These are phyloP conservation scores for Rhinogobio ventralis DNA, from an alignment of 2,797 vertebrate genomes.

Conservation along the genomic window DNA sequence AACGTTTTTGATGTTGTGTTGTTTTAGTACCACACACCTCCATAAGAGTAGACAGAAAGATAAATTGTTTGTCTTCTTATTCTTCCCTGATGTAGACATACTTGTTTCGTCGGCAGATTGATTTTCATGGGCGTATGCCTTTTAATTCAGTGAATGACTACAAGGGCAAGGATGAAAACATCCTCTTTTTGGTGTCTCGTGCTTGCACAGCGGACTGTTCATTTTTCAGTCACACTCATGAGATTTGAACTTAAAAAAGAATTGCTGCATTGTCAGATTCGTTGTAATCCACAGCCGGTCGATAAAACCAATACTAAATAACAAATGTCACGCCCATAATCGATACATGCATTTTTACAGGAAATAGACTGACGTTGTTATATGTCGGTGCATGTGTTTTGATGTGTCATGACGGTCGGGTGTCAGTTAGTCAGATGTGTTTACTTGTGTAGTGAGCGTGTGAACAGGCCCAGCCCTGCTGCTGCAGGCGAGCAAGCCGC, in stretches of 20 bases:
- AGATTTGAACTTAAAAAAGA: background rate
- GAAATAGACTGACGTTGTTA: background rate
- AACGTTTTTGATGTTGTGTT: background rate
- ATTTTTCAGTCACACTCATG: background rate
- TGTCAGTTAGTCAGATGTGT: conserved; percentile 18
- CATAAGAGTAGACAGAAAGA: background rate
- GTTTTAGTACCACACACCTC: background rate
- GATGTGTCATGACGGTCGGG: background rate
- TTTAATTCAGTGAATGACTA: conserved; percentile 73
- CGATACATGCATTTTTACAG: background rate
- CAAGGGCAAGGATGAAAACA: conserved; percentile 70
- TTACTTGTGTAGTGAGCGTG: conserved; percentile 23
- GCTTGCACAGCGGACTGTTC: background rate
- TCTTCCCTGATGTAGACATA: conserved; percentile 43
- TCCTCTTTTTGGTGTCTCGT: background rate
- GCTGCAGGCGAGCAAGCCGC: conserved; percentile 61
- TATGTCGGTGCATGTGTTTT: background rate
- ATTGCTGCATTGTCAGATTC: background rate
- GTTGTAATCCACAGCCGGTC: conserved; percentile 6
- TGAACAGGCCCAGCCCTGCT: conserved; percentile 58
- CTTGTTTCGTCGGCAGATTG: conserved; percentile 58
- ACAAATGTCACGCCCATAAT: background rate
- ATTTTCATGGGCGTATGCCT: conserved; percentile 83
- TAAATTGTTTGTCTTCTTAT: background rate
- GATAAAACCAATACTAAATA: background rate